Percentiles rank a stretch among this genome's conserved stretches.
Conservation (phyloP, 2,113 vertebrate genomes). For the Pterocles gutturalis region DNA sequence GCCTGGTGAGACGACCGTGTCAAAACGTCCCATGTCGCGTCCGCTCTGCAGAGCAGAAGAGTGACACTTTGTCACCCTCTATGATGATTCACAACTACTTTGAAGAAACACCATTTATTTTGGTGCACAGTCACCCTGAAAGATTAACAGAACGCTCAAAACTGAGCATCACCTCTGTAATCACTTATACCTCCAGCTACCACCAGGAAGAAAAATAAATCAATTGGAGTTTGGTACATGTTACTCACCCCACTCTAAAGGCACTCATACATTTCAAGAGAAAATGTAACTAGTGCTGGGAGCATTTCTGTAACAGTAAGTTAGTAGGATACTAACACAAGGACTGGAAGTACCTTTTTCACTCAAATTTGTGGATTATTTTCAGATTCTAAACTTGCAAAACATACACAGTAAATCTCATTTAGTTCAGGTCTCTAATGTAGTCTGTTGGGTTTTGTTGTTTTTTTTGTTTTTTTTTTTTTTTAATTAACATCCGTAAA, state of each 20-base stretch:
- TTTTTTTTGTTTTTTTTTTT: not conserved
- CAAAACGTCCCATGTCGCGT: not conserved
- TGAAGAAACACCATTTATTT: slow-evolving; percentile 35
- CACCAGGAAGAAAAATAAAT: slow-evolving; percentile 21
- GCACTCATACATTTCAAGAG: slow-evolving; percentile 14
- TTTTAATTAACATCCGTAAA: not conserved
- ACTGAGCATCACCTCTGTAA: not conserved
- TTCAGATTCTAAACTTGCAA: slow-evolving; percentile 35
- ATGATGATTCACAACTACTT: not conserved
- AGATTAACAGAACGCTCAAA: slow-evolving; percentile 5
- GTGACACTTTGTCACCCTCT: not conserved
- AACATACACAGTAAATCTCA: not conserved
- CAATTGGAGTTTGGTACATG: not conserved
- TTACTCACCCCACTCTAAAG: slow-evolving; percentile 21
- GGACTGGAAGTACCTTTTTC: not conserved
- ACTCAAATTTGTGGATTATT: slow-evolving; percentile 17
- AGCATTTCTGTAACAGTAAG: slow-evolving; percentile 40
- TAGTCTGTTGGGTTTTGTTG: not conserved
- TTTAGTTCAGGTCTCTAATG: not conserved
- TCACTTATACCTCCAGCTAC: slow-evolving; percentile 36
- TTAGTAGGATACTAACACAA: slow-evolving; percentile 9
- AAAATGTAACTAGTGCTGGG: slow-evolving; percentile 22
- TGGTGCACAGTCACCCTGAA: slow-evolving; percentile 14
- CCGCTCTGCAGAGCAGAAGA: not conserved
- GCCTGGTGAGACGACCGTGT: not conserved